Percentiles rank a stretch among this genome's conserved stretches.
Evolutionary conservation across 2,888 invertebrate genomes (phyloP).

Genomic region (Neria commutata): DNA sequence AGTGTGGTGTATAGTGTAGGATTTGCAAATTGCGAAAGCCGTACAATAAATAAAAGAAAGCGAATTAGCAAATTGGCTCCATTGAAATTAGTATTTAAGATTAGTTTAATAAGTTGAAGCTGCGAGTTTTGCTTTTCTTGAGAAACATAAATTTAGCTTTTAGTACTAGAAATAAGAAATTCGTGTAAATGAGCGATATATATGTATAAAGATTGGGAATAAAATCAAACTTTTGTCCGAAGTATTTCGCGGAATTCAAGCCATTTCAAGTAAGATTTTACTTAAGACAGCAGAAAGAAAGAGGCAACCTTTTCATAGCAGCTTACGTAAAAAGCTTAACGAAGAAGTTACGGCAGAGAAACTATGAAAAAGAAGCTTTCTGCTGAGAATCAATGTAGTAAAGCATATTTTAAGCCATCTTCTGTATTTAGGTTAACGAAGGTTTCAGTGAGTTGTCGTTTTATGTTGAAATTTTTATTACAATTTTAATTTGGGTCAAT

Average conservation of each 20-base stretch:
- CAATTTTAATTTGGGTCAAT: slow-evolving; percentile 19
- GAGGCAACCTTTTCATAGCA: slow-evolving; percentile 45
- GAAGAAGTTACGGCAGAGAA: slow-evolving; percentile 1
- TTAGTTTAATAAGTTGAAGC: no score
- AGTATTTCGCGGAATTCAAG: slow-evolving; percentile 2
- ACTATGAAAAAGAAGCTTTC: slow-evolving; percentile 53
- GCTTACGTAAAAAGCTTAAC: no score
- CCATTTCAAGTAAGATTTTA: slow-evolving; percentile 4
- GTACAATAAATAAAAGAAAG: no score
- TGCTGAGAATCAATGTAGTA: slow-evolving; percentile 59
- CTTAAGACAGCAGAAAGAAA: slow-evolving; percentile 12
- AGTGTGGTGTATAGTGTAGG: no score
- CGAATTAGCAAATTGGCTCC: no score
- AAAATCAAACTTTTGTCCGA: background rate
- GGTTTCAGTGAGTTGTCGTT: slow-evolving; percentile 32
- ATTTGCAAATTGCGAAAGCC: no score
- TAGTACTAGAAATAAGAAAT: no score
- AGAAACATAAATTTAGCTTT: no score
- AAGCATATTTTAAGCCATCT: slow-evolving; percentile 63
- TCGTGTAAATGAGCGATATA: no score
- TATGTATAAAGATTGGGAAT: slow-evolving; percentile 1
- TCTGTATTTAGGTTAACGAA: slow-evolving; percentile 42
- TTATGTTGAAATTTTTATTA: slow-evolving; percentile 25
- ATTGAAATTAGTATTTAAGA: no score
- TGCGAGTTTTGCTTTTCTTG: no score